Base-by-base conservation (phyloP, 2,113 vertebrate species). In the Pitta sordida region DNA sequence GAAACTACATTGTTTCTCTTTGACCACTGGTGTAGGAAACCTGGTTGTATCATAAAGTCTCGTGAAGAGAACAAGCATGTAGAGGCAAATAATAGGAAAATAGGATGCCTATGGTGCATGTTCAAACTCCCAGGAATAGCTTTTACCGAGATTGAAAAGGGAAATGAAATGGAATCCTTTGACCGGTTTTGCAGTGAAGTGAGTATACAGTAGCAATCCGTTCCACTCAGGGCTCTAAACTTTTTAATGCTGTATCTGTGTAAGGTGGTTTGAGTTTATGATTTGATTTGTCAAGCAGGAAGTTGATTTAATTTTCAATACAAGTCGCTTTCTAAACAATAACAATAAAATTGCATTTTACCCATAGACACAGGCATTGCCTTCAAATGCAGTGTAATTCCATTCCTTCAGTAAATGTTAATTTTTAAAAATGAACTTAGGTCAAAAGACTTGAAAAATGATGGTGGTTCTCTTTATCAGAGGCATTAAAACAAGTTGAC, bases 81-180 rank as follows among this genome's bases (percentile, higher is more conserved):
- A 96, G 92, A 95, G 87, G 81, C 53, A 68, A 92, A 97, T 92
- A 96, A 96, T 94, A 81, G 94, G 78, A 97, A 97, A 96, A 95
- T 3, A 94, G 95, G 92, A 96, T 21, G 60, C 95, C 96, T 95
- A 88, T 60, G 83, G 95, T 94, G 93, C 75, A 92, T 83, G 79
- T 90, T 96, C 60, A 92, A 64, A 78, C 92, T 96, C 94, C 80
- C 79, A 93, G 92, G 96, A 97, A 96, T 6, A 86, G 94, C 94
- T 96, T 97, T 96, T 92, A 94, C 70, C 7, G 63, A 96, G 96
- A 97, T 97, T 97, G 97, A 90, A 96, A 97, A 94, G 94, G 75
- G 71, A 76, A 95, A 93, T 77, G 52, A 87, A 95, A 93, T 27
- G 6, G 68, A 96, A 94, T 79, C 58, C 71, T 96, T 86, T 97